Percentiles rank a stretch among this genome's conserved stretches.
Conservation (phyloP, 2,797 vertebrate genomes). For the Eremophila alpestris region DNA sequence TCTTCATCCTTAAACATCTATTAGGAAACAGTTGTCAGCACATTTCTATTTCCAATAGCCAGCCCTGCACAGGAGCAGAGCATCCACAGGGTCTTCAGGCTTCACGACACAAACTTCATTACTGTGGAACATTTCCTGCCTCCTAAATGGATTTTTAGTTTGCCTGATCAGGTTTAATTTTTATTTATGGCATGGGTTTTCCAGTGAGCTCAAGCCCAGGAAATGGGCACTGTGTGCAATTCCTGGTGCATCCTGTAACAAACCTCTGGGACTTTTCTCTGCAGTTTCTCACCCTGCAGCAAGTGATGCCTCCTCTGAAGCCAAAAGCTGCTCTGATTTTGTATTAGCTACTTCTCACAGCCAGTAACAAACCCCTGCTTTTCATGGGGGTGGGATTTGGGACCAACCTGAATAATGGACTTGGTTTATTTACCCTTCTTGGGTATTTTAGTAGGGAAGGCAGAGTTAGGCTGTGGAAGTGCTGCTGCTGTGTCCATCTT, state of each 20-base stretch:
- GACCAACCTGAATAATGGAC: not conserved
- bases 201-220: not conserved
- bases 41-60: not conserved
- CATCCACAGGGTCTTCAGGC: not conserved
- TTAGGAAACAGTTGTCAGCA: not conserved
- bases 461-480: not conserved
- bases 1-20: not conserved
- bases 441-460: fast-evolving
- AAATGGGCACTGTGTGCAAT: not conserved
- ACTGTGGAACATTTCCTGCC: conserved; percentile 24
- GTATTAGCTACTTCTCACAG: fast-evolving
- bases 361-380: not conserved
- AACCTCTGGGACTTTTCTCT: not conserved
- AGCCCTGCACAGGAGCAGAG: not conserved
- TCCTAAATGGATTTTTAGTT: not conserved
- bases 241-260: not conserved
- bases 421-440: fast-evolving
- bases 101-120: conserved; percentile 2
- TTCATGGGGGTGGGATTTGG: not conserved
- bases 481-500: not conserved
- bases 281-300: not conserved
- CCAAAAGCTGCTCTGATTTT: not conserved
- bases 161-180: conserved; percentile 3
- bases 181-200: not conserved
- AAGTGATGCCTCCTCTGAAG: not conserved